Base-by-base conservation (phyloP, 1,140 invertebrate species). In the Papilio polyxenes region DNA sequence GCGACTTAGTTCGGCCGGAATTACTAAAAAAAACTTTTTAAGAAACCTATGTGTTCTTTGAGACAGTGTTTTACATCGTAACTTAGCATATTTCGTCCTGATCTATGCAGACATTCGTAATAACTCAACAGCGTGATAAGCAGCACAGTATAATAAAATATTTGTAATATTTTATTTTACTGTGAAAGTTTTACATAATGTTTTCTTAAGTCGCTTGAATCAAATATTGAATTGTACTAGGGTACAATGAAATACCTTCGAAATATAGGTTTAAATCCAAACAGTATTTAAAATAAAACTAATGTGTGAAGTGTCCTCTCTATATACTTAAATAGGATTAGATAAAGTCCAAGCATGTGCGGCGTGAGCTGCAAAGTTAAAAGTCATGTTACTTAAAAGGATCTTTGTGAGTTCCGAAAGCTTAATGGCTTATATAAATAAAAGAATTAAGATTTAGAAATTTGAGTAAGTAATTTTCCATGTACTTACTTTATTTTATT, bases 361-460 rank as follows among this genome's bases (percentile, higher is more conserved):
- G 49, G 10, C 31, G 48, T 31, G 23, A n/a, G 49, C 48, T 53
- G 90, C 91, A 91, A 93, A 94, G 90, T 94, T 94, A 92, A 94
- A 94, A 94, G 93, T 94, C 93, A 94, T 94, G 93, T 94, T 89
- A 93, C 90, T 93, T 94, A 92, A 94, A 94, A 93, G 91, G 91
- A 92, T 89, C 92, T 92, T 89, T 89, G 88, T 89, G 88, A 84
- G 90, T 90, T 92, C 91, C 88, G 90, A 92, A 91, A 89, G 89
- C 89, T 91, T 88, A 83, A 84, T 85, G 85, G 87, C 85, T 51
- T 23, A 75, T 40, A 49, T 77, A 76, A 83, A 83, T 85, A 84
- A 85, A 88, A 87, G 85, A 86, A 72, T 72, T 37, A 37, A 72
- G 6, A 31, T 10, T 72, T 37, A 72, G 11, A 37, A 15, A 72